These are phyloP conservation scores for Brenthis hecate DNA, from an alignment of 2,888 invertebrate species.

Conservation along the genomic window DNA sequence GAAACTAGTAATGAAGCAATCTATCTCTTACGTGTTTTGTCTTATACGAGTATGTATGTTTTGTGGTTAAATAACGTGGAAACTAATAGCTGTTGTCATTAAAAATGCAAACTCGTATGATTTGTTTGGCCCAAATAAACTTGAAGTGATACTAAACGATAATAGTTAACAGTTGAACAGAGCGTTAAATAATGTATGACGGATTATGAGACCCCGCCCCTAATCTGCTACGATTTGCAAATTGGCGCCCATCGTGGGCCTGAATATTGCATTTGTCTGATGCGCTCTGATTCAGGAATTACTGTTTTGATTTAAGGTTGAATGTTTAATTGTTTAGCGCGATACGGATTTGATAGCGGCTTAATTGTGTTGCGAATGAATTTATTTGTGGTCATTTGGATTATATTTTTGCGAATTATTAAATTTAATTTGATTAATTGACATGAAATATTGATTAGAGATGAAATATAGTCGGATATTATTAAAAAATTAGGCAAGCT, in stretches of 20 bases:
- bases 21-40: too few relatives aligned
- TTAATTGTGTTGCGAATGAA: conserved; percentile 20
- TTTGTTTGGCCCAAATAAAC: conserved; percentile 13
- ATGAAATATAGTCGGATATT: neutral
- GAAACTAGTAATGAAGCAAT: too few relatives aligned
- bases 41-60: too few relatives aligned
- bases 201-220: conserved; percentile 32
- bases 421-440: too few relatives aligned
- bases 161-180: conserved; percentile 25
- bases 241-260: conserved; percentile 40
- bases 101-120: neutral
- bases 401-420: neutral
- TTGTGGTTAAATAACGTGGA: too few relatives aligned
- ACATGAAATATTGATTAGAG: too few relatives aligned
- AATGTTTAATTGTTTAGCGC: conserved; percentile 38
- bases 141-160: conserved; percentile 10
- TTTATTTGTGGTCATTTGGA: conserved; percentile 8
- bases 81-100: too few relatives aligned
- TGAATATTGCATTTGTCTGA: conserved; percentile 45
- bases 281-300: conserved; percentile 35
- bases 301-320: conserved; percentile 35
- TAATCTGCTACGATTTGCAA: conserved; percentile 44
- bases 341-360: conserved; percentile 30
- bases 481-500: too few relatives aligned
- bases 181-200: conserved; percentile 39